Conservation (phyloP, 2,797 vertebrate species). For the Leptatherina wallacei region DNA sequence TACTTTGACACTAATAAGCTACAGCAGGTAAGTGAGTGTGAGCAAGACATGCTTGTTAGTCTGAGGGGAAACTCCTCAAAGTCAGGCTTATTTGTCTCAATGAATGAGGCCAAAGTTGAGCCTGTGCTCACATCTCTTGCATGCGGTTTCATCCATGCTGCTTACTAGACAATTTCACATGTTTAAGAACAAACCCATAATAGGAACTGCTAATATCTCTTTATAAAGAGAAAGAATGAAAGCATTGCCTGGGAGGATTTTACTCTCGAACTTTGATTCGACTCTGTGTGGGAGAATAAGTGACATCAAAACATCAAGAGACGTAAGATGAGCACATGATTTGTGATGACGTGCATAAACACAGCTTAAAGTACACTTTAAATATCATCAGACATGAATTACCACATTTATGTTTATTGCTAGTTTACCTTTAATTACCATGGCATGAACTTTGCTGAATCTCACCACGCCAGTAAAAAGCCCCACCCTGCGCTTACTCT, state of each 20-base stretch:
- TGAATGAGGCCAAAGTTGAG: slow-evolving; percentile 53
- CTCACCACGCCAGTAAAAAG: background rate
- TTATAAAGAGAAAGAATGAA: background rate
- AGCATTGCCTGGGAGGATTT: background rate
- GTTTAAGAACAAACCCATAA: slow-evolving; percentile 13
- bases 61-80: slow-evolving; percentile 22
- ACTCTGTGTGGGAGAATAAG: slow-evolving; percentile 1
- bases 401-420: background rate
- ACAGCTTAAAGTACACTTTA: background rate
- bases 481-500: background rate
- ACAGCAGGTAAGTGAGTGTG: slow-evolving; percentile 14
- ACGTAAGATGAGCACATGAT: background rate
- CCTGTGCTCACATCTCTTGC: slow-evolving; percentile 17
- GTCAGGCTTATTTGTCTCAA: slow-evolving; percentile 24
- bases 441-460: background rate
- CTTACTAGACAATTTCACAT: background rate
- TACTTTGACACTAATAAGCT: slow-evolving; percentile 61
- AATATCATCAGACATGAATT: background rate
- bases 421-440: background rate
- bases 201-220: background rate
- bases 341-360: background rate
- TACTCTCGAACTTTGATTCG: slow-evolving; percentile 9
- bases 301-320: background rate
- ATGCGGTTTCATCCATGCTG: slow-evolving; percentile 17
- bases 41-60: slow-evolving; percentile 5